phyloP scores from a whole-genome alignment of 2,113 vertebrate species.

The Cariama cristata region DNA sequence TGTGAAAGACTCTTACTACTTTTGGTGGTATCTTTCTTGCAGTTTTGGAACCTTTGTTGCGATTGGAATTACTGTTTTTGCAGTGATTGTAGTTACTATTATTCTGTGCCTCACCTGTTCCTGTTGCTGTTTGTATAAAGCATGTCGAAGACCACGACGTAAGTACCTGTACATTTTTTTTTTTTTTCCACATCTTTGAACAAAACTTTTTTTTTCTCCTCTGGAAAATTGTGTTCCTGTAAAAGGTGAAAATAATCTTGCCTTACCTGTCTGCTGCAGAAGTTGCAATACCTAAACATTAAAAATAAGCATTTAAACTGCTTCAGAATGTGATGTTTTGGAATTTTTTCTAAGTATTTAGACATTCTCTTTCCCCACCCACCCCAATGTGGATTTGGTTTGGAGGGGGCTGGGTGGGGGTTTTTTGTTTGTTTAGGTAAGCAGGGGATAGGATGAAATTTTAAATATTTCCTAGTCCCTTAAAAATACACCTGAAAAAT shows the following conservation, averaged over 20 bases:
- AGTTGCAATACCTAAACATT: background rate
- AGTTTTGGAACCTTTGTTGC: slow-evolving; percentile 69
- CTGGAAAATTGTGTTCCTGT: background rate
- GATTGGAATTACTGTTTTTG: slow-evolving; percentile 52
- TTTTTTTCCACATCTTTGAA: background rate
- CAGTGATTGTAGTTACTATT: slow-evolving; percentile 73
- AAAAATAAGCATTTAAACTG: background rate
- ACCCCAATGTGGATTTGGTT: background rate
- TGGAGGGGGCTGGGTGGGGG: background rate
- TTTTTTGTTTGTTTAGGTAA: background rate
- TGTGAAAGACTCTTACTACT: background rate
- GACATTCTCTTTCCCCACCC: background rate
- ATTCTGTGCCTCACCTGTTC: slow-evolving; percentile 90
- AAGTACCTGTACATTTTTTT: slow-evolving; percentile 61
- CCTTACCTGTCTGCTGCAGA: background rate
- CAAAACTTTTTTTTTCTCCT: too few species aligned
- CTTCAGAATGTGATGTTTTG: background rate
- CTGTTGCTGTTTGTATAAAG: slow-evolving; percentile 92
- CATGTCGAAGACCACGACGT: slow-evolving; percentile 85
- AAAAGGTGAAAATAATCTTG: background rate
- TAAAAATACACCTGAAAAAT: background rate
- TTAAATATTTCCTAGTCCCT: background rate
- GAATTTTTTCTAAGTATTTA: background rate
- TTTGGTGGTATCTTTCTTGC: slow-evolving; percentile 5
- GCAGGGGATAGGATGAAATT: background rate